These are phyloP conservation scores for Nannoperca obscura DNA, from an alignment of 2,797 vertebrate genomes.

Conservation along the genomic window DNA sequence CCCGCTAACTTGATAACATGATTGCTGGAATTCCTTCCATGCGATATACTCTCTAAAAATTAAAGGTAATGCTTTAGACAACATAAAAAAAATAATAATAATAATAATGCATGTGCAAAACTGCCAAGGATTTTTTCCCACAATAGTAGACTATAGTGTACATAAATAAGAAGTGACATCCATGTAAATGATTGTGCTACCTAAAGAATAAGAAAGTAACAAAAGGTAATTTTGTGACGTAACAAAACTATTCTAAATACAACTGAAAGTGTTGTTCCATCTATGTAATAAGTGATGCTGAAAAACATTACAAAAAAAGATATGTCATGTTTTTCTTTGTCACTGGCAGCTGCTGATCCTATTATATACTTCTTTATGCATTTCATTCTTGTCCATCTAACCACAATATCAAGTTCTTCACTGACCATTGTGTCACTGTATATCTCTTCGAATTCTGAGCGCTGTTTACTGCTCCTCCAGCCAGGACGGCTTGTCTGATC, in stretches of 20 bases:
- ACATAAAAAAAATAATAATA: slow-evolving; percentile 36
- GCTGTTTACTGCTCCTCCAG: slow-evolving; percentile 94
- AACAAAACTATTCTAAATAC: slow-evolving; percentile 46
- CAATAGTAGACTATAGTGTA: slow-evolving; percentile 59
- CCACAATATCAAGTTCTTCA: slow-evolving; percentile 26
- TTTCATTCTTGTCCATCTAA: slow-evolving; percentile 48
- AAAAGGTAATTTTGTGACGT: slow-evolving; percentile 46
- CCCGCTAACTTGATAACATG: slow-evolving; percentile 14
- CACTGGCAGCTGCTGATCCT: slow-evolving; percentile 54
- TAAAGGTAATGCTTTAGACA: slow-evolving; percentile 45
- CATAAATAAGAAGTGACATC: slow-evolving; percentile 62
- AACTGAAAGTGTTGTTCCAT: slow-evolving; percentile 46
- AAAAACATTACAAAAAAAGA: slow-evolving; percentile 66
- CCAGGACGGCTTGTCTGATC: slow-evolving; percentile 96
- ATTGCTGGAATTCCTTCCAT: slow-evolving; percentile 51
- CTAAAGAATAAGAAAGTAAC: slow-evolving; percentile 63
- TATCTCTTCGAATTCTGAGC: slow-evolving; percentile 35
- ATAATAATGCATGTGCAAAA: slow-evolving; percentile 73
- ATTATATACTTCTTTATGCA: slow-evolving; percentile 49
- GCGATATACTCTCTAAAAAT: slow-evolving; percentile 39
- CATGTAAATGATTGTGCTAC: slow-evolving; percentile 69
- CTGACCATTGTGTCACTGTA: slow-evolving; percentile 45
- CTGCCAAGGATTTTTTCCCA: slow-evolving; percentile 51
- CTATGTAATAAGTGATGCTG: slow-evolving; percentile 59
- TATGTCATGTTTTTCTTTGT: slow-evolving; percentile 44